Evolutionary conservation across 2,888 invertebrate genomes (phyloP).

Genomic region (Parasteatoda lunata): DNA sequence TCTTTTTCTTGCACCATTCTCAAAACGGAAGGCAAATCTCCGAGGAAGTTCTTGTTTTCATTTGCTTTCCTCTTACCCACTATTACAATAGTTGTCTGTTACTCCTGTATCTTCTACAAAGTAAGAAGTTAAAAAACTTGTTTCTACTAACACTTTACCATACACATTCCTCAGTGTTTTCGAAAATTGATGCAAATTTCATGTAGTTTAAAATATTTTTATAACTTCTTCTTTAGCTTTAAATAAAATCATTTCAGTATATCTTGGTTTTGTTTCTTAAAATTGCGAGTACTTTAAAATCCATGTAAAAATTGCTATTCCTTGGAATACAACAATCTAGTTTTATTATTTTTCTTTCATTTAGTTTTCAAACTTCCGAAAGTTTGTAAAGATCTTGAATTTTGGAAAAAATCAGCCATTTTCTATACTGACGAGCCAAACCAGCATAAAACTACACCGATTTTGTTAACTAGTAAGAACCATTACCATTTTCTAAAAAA

Average conservation of each 20-base stretch:
- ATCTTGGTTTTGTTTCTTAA: no score
- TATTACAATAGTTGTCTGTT: conserved; percentile 87
- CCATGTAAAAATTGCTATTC: no score
- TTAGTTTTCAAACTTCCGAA: no score
- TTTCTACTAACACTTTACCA: not conserved
- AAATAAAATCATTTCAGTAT: not conserved
- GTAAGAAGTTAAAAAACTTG: conserved; percentile 18
- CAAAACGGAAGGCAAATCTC: conserved; percentile 82
- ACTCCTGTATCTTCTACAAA: conserved; percentile 74
- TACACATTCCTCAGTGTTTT: not conserved
- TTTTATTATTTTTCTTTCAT: no score
- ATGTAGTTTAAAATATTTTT: not conserved
- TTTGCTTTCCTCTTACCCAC: conserved; percentile 89
- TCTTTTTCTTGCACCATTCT: conserved; percentile 94
- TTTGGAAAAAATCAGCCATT: no score
- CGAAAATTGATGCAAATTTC: not conserved
- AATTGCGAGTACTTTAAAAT: no score
- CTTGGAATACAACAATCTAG: no score
- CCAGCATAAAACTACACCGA: no score
- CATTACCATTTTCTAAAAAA: no score
- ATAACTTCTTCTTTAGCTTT: not conserved
- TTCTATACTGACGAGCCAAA: no score
- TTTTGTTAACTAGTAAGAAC: no score
- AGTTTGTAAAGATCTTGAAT: no score
- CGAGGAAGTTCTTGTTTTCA: conserved; percentile 84